Evolutionary conservation across 2,113 vertebrate genomes (phyloP).

Genomic region (Zosterops japonicus): DNA sequence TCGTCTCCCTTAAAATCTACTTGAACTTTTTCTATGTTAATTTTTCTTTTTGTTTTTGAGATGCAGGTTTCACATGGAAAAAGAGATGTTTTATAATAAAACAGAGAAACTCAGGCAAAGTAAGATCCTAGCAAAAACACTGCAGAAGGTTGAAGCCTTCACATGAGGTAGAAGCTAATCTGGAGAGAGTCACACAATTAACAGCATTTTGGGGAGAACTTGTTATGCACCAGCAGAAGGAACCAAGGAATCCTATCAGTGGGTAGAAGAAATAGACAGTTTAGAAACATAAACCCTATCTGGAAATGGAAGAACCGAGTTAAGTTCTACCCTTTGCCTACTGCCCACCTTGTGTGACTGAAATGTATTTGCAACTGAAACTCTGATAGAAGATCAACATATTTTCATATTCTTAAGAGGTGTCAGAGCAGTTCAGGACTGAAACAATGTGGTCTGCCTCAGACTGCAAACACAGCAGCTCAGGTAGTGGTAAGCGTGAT

Average conservation of each 20-base stretch:
- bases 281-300: not conserved
- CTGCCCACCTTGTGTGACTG: not conserved
- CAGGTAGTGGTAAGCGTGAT: not conserved
- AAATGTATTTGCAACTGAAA: not conserved
- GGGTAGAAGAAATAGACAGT: not conserved
- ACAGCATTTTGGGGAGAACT: not conserved
- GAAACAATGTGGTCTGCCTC: not conserved
- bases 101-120: not conserved
- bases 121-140: not conserved
- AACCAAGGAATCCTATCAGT: not conserved
- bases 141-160: not conserved
- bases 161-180: not conserved
- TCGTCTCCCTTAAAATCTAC: not conserved
- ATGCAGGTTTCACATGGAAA: not conserved
- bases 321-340: not conserved
- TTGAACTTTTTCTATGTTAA: not conserved
- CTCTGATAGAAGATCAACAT: fast-evolving
- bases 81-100: not conserved
- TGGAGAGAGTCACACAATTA: not conserved
- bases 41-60: not conserved
- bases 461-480: not conserved
- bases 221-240: not conserved
- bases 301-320: not conserved
- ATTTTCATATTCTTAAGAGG: not conserved
- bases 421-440: not conserved